Evolutionary conservation across 2,888 invertebrate species (phyloP), one percentile per base, ranked within the genome.

Genomic region (Hemicrepidius hirtus): DNA sequence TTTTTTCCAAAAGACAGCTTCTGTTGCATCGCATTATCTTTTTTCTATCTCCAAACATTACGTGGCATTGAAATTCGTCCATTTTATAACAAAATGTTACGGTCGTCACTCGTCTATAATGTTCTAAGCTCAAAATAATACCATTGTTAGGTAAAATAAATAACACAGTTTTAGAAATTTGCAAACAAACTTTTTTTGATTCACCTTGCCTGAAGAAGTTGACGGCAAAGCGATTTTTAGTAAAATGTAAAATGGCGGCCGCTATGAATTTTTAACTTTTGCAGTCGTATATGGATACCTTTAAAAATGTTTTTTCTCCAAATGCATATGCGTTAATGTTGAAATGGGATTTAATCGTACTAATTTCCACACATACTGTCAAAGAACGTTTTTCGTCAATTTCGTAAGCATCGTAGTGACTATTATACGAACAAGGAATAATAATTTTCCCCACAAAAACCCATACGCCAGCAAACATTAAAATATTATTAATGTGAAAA

Each of bases 401-500:
- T 41, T 41, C 41, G 41, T 41, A 41, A n/a, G 13, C 41, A 41
- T 41, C 13, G 13, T 41, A 7, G 13, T 41, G 41, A 7, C 41
- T 13, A 4, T 41, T 13, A 41, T 41, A 41, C 3, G 12, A 13
- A 7, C n/a, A 3, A 2, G 41, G 41, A 41, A 41, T 24, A 2
- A 24, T 13, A 41, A 41, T n/a, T 41, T 41, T 13, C 1, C 41
- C 41, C 1, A 2, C 12, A 1, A 41, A 1, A n/a, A 41, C 41
- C 41, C 13, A 41, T 13, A 41, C 13, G 13, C 41, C 41, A 16
- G 41, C 13, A 41, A 41, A 41, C 41, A 41, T 41, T 1, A 41
- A 41, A 41, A 41, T 41, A 7, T 41, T 41, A 41, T 13, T 41
- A 7, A 41, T 41, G 13, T 41, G 5, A 41, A 41, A n/a, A 41